These are phyloP conservation scores for Dipodomys spectabilis DNA, from an alignment of 2,113 vertebrate genomes.

Conservation along the genomic window DNA sequence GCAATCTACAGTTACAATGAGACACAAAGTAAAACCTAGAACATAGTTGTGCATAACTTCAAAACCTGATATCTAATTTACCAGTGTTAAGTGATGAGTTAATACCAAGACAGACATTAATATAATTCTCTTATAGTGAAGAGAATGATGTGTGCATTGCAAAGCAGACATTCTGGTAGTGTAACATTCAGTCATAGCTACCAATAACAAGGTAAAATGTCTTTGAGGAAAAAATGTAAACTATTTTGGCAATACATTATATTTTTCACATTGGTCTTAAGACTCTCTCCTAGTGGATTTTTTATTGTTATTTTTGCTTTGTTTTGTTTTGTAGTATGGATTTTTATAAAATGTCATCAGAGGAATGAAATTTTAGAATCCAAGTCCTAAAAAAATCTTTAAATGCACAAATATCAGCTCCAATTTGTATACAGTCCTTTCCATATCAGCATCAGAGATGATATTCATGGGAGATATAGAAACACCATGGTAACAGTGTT, in stretches of 20 bases:
- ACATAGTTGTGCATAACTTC: not conserved
- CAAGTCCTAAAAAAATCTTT: not conserved
- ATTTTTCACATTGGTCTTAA: not conserved
- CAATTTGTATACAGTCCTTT: slow-evolving; percentile 21
- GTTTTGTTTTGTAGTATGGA: not conserved
- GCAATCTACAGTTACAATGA: not conserved
- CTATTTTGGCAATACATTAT: not conserved
- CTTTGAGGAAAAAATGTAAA: not conserved
- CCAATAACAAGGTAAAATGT: not conserved
- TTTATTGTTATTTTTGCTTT: not conserved
- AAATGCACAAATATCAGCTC: slow-evolving; percentile 28
- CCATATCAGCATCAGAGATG: slow-evolving; percentile 16
- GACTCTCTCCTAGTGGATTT: not conserved
- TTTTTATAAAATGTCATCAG: slow-evolving; percentile 9
- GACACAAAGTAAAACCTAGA: not conserved
- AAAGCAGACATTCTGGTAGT: not conserved
- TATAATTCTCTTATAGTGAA: not conserved
- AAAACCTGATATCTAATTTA: not conserved
- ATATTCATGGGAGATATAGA: slow-evolving; percentile 55
- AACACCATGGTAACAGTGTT: not conserved
- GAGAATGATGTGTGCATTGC: not conserved
- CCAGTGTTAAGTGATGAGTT: not conserved
- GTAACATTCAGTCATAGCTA: not conserved
- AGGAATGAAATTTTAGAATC: not conserved
- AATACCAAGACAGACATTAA: not conserved